phyloP scores from a whole-genome alignment of 2,797 vertebrate genomes.

The Diceros bicornis region DNA sequence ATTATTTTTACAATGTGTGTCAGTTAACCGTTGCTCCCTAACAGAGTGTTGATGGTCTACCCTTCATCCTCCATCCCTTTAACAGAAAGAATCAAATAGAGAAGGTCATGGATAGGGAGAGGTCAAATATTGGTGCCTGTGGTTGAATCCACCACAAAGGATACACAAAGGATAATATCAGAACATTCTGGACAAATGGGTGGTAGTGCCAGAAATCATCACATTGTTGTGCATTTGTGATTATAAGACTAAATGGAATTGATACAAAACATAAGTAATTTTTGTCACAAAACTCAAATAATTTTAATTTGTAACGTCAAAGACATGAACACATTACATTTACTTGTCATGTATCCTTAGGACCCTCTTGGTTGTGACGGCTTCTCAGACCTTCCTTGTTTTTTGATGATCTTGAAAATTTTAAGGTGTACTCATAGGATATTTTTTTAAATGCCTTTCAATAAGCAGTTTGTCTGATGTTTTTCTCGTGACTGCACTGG shows the following conservation, averaged over 20 bases:
- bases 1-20: not conserved
- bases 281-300: not conserved
- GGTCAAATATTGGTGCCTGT: not conserved
- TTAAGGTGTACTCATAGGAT: not conserved
- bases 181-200: not conserved
- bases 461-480: not conserved
- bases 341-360: not conserved
- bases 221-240: not conserved
- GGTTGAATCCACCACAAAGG: not conserved
- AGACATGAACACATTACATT: not conserved
- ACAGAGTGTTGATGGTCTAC: not conserved
- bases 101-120: not conserved
- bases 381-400: not conserved
- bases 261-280: not conserved
- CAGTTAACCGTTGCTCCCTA: not conserved
- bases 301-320: not conserved
- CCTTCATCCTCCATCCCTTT: not conserved
- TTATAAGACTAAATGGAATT: not conserved
- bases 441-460: not conserved
- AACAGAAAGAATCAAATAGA: not conserved
- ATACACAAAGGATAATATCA: not conserved
- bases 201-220: not conserved
- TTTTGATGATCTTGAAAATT: not conserved
- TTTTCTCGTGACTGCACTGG: not conserved
- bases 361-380: not conserved